phyloP scores from a whole-genome alignment of 2,888 invertebrate genomes.

The Brachynemurus nebulosus region DNA sequence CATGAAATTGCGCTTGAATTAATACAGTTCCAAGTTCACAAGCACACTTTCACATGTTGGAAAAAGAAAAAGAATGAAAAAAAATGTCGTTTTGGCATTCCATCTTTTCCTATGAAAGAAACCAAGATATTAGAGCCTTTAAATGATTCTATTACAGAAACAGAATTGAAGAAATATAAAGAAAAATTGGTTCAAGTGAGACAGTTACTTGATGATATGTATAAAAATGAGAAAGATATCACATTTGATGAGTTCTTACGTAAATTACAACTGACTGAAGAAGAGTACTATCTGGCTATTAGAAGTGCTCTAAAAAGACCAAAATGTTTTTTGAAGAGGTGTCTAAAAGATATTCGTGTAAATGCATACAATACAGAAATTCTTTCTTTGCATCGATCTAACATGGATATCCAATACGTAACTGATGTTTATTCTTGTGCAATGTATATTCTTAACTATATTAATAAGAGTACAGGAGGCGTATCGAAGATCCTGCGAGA shows the following conservation, averaged over 20 bases:
- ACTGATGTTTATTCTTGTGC: slow-evolving; percentile 24
- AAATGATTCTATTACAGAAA: background rate
- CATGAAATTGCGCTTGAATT: slow-evolving; percentile 12
- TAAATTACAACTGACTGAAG: slow-evolving; percentile 10
- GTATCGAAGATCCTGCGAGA: slow-evolving; percentile 16
- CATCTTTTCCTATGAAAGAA: slow-evolving; percentile 17
- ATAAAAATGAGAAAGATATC: background rate
- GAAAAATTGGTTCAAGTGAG: background rate
- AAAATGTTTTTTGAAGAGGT: slow-evolving; percentile 13
- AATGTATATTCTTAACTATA: slow-evolving; percentile 23
- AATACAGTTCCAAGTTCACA: slow-evolving; percentile 15
- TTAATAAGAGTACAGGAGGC: slow-evolving; percentile 17
- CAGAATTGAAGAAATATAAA: background rate
- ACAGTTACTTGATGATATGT: background rate
- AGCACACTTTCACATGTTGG: slow-evolving; percentile 17
- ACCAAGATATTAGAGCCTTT: slow-evolving; percentile 11
- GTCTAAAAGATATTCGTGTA: slow-evolving; percentile 13
- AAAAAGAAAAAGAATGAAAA: slow-evolving; percentile 12
- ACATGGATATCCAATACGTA: slow-evolving; percentile 27
- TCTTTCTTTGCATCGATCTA: slow-evolving; percentile 23
- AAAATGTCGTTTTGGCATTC: slow-evolving; percentile 18
- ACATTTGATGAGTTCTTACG: slow-evolving; percentile 12
- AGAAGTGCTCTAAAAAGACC: slow-evolving; percentile 10
- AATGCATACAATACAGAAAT: slow-evolving; percentile 18
- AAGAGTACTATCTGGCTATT: slow-evolving; percentile 16